These are phyloP conservation scores for Belgica antarctica DNA, from an alignment of 2,888 invertebrate species.

Conservation along the genomic window DNA sequence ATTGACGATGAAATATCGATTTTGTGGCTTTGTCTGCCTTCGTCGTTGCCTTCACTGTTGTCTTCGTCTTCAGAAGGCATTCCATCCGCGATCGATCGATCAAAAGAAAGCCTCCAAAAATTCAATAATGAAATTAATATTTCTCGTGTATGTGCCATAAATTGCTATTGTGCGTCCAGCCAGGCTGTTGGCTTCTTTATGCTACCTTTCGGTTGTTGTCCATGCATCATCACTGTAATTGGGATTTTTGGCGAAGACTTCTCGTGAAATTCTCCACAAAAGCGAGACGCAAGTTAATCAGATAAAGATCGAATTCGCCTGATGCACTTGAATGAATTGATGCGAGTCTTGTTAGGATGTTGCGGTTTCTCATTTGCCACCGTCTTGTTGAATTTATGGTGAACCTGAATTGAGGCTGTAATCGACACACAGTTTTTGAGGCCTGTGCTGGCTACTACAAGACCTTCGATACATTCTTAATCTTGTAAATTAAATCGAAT, in stretches of 20 bases:
- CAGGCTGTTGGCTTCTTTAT: constrained; percentile 12
- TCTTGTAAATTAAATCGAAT: constrained; percentile 43
- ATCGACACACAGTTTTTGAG: constrained; percentile 11
- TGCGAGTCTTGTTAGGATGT: constrained; percentile 38
- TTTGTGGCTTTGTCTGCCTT: constrained; percentile 35
- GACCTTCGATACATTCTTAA: neutral
- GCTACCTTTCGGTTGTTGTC: constrained; percentile 1
- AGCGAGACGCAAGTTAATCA: constrained; percentile 35
- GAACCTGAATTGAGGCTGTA: neutral
- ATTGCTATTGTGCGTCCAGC: constrained; percentile 19
- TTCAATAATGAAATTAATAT: constrained; percentile 39
- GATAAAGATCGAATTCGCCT: constrained; percentile 33
- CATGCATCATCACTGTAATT: constrained; percentile 24
- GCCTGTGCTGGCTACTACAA: neutral
- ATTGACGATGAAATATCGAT: constrained; percentile 40
- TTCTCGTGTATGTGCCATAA: neutral
- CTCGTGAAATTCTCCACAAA: neutral
- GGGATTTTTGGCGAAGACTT: constrained; percentile 19
- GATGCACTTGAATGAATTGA: constrained; percentile 23
- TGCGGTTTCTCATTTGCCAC: constrained; percentile 37
- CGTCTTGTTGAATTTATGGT: constrained; percentile 37
- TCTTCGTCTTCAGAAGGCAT: constrained; percentile 11
- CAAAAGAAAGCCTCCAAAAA: constrained; percentile 15
- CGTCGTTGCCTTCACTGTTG: constrained; percentile 11
- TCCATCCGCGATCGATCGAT: constrained; percentile 5